Evolutionary conservation across 2,888 invertebrate species (phyloP), one percentile per base, ranked within the genome.

Genomic region (Agonopterix heracliana): DNA sequence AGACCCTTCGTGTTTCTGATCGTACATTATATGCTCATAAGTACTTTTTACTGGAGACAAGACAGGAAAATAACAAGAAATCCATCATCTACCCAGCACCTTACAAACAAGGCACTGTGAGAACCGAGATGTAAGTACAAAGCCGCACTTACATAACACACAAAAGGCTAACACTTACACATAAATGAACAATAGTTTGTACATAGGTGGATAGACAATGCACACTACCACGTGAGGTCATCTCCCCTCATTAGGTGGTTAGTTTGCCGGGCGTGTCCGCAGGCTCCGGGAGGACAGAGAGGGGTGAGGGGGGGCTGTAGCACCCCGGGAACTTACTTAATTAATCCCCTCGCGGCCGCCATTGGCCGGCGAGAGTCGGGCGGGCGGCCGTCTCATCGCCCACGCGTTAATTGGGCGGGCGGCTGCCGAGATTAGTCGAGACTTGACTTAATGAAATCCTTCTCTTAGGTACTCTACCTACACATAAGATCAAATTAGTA

Each of bases 231-330:
- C 81, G 81, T 79, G 84, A 85, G 87, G 87, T 88, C 87, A 88
- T 88, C 87, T 87, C 87, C 87, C 87, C 87, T 88, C 87, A 87
- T 88, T 88, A 88, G 85, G 85, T 84, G 87, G 87, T 87, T 88
- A 87, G 87, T 88, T 88, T 87, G 85, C 86, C 88, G 86, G 85
- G 88, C 86, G 85, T 86, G 86, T 85, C 87, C 87, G 83, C 87
- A 85, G 86, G 81, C 81, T 84, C 85, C 84, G 74, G 68, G 74
- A 63, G 68, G 68, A 72, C 71, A 66, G 71, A 65, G 66, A 64
- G 68, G 69, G 56, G 65, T 49, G 60, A 66, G 64, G 68, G 69
- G 56, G 64, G 49, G 60, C 66, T 63, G 61, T 57, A 65, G 66
- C 68, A 71, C 55, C 58, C 60, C 48, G 84, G 81, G 83, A 84